phyloP scores from a whole-genome alignment of 2,888 invertebrate species.

The Heliconius aoede region DNA sequence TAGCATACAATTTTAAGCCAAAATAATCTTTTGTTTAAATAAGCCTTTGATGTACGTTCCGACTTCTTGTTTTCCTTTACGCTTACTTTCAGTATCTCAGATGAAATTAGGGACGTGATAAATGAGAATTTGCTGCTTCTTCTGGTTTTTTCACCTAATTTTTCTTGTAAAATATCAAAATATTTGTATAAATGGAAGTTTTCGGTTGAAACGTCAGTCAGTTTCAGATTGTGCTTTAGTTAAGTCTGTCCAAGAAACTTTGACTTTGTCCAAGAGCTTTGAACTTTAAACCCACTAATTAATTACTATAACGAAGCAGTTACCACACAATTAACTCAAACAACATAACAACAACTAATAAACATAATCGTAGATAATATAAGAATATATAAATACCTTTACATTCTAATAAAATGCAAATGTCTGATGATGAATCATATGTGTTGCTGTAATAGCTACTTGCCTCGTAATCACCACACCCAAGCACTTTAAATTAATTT shows the following conservation, averaged over 20 bases:
- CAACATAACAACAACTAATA: neutral
- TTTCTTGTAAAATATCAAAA: neutral
- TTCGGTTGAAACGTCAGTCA: neutral
- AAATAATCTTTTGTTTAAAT: conserved; percentile 47
- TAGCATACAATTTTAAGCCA: conserved; percentile 62
- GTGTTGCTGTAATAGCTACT: conserved; percentile 73
- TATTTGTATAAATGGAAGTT: neutral
- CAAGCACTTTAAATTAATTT: conserved; percentile 80
- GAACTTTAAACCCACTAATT: neutral
- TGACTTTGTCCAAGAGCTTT: too few relatives aligned
- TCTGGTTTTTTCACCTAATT: neutral
- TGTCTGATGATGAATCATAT: conserved; percentile 64
- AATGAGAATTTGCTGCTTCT: neutral
- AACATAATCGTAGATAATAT: neutral
- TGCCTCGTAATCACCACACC: conserved; percentile 70
- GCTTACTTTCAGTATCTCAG: conserved; percentile 23
- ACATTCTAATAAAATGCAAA: conserved; percentile 61
- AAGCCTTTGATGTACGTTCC: conserved; percentile 45
- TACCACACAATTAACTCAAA: neutral
- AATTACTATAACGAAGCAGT: neutral
- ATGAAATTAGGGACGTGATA: neutral
- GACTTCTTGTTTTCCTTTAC: conserved; percentile 39
- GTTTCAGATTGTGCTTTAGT: neutral
- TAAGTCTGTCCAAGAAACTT: neutral
- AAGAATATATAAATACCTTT: conserved; percentile 5